Base-by-base conservation (phyloP, 2,888 invertebrate genomes). In the Cheilosia scutellata region DNA sequence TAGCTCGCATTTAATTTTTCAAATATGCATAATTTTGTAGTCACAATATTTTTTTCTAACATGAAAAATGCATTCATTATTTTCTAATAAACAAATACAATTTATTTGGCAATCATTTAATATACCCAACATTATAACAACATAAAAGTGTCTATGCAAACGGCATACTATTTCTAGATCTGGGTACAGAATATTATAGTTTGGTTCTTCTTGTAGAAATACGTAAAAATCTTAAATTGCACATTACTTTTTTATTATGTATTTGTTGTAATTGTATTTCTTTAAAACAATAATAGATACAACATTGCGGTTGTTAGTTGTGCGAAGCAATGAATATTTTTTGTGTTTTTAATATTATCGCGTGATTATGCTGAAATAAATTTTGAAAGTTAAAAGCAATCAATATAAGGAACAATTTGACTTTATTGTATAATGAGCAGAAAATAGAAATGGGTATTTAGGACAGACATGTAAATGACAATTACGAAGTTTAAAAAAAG, bases 341-440 rank as follows among this genome's bases (percentile, higher is more conserved):
- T 71, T 71, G 13, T n/a, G 33, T 33, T 57, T 49, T 27, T 6
- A 31, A 57, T 44, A 13, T 49, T 29, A 40, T 29, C 16, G 33
- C 33, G 27, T 13, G 27, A 29, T 49, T 71, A 71, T 53, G 37
- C 72, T 72, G 72, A 62, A 71, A 71, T 37, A 37, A 37, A 51
- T 71, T 71, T 49, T 60, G 6, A 42, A 74, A 42, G 29, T 74
- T 53, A 33, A 57, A 33, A 75, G 13, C 13, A 42, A 42, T 47
- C 5, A 40, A 37, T 11, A 5, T 13, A 27, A 51, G 25, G 4
- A 51, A 51, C 11, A 25, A 49, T 11, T 27, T 9, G 9, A 9
- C 7, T 25, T 20, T 6, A 20, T 49, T 42, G 2, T 42, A 42
- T 13, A 44, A n/a, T n/a, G 16, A 44, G 42, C n/a, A 42, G 13